phyloP scores from a whole-genome alignment of 1,140 invertebrate genomes.

The Trichoplusia ni region DNA sequence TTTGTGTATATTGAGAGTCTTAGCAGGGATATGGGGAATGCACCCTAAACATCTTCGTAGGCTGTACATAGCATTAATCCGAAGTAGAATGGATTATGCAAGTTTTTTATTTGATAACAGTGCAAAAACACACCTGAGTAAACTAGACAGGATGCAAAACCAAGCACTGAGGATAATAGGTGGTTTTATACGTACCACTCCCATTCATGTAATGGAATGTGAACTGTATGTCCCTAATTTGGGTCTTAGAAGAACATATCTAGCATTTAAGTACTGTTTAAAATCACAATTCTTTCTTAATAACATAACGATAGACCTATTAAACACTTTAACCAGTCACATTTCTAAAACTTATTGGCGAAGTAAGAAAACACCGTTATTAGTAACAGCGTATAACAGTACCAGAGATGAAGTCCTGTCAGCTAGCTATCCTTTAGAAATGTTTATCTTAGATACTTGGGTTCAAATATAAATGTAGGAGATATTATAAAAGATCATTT shows the following conservation, averaged over 20 bases:
- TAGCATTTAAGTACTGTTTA: background rate
- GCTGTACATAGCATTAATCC: constrained; percentile 30
- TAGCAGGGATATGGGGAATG: background rate
- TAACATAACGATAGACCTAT: background rate
- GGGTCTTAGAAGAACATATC: constrained; percentile 33
- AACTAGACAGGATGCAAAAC: constrained; percentile 40
- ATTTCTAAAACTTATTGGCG: background rate
- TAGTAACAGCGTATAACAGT: background rate
- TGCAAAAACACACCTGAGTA: constrained; percentile 23
- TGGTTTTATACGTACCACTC: constrained; percentile 36
- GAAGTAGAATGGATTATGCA: constrained; percentile 34
- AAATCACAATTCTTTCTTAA: background rate
- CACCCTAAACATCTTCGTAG: background rate
- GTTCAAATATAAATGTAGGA: constrained; percentile 4
- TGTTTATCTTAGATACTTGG: constrained; percentile 5
- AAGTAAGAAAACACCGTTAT: constrained; percentile 7
- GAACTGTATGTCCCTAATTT: constrained; percentile 31
- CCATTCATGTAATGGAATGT: constrained; percentile 37
- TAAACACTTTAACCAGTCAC: background rate
- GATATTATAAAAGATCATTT: background rate
- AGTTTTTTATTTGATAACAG: constrained; percentile 30
- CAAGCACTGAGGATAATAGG: constrained; percentile 33
- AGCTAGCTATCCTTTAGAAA: constrained; percentile 7
- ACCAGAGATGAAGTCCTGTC: background rate
- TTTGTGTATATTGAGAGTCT: background rate